Conservation (phyloP, 23 tunicate species). For the Styela plicata region DNA sequence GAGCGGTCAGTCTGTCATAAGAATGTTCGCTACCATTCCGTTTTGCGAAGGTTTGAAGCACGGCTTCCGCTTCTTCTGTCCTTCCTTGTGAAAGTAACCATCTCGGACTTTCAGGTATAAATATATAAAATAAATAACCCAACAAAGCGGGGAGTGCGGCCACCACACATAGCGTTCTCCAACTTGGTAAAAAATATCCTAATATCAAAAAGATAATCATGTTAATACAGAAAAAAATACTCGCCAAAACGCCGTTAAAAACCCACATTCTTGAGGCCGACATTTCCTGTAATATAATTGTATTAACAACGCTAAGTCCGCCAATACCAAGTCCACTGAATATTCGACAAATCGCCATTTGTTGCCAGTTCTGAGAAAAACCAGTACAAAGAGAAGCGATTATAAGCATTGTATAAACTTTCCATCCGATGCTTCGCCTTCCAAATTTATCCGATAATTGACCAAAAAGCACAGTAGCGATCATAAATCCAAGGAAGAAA, state of each 20-base stretch:
- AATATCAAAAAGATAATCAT: background rate
- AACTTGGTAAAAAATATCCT: slow-evolving; percentile 11
- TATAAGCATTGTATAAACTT: slow-evolving; percentile 9
- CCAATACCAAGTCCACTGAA: slow-evolving; percentile 24
- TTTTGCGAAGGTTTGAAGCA: slow-evolving; percentile 1
- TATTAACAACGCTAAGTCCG: slow-evolving; percentile 28
- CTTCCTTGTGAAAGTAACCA: slow-evolving; percentile 19
- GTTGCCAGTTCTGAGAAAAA: slow-evolving; percentile 27
- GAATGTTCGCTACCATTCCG: slow-evolving; percentile 4
- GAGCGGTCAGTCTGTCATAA: background rate
- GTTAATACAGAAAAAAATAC: background rate
- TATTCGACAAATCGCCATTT: slow-evolving; percentile 12
- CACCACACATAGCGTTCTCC: slow-evolving; percentile 19
- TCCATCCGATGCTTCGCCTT: slow-evolving; percentile 17
- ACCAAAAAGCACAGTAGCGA: slow-evolving; percentile 29
- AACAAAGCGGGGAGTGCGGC: background rate
- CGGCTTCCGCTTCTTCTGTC: slow-evolving; percentile 12
- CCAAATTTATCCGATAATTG: slow-evolving; percentile 29
- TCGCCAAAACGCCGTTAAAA: background rate
- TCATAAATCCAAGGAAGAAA: slow-evolving; percentile 26
- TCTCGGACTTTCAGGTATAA: slow-evolving; percentile 27
- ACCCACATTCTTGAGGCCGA: slow-evolving; percentile 24
- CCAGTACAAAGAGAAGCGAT: slow-evolving; percentile 6
- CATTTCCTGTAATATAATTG: slow-evolving; percentile 27
- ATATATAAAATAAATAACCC: slow-evolving; percentile 20